These are phyloP conservation scores for Sinocyclocheilus rhinocerous DNA, from an alignment of 2,113 vertebrate genomes.

Conservation along the genomic window DNA sequence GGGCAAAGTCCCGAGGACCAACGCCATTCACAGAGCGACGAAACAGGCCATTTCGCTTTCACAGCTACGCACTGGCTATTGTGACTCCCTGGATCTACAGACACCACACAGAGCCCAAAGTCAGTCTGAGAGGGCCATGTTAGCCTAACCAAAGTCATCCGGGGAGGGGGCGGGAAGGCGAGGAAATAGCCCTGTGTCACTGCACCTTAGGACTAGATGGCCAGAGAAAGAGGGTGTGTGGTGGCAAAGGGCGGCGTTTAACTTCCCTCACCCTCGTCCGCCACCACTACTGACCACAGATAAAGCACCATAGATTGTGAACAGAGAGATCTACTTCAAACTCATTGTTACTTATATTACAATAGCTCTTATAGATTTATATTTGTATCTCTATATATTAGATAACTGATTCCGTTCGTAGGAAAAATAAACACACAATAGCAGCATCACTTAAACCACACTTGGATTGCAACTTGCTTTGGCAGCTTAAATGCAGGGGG, in stretches of 20 bases:
- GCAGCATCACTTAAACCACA: slow-evolving; percentile 80
- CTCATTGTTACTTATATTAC: slow-evolving; percentile 73
- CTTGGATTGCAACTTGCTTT: slow-evolving; percentile 76
- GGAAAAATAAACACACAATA: slow-evolving; percentile 79
- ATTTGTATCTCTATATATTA: slow-evolving; percentile 73
- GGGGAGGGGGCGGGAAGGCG: not conserved
- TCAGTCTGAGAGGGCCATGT: slow-evolving; percentile 3
- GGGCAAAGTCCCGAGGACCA: not conserved
- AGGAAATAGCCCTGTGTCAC: slow-evolving; percentile 9
- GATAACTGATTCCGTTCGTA: slow-evolving; percentile 73
- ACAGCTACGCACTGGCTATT: slow-evolving; percentile 40
- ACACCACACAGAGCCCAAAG: not conserved
- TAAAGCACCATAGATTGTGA: slow-evolving; percentile 57
- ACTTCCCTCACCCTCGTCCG: not conserved
- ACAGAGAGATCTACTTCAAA: slow-evolving; percentile 65
- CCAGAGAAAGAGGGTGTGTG: not conserved
- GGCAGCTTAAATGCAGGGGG: slow-evolving; percentile 71
- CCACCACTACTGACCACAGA: slow-evolving; percentile 54
- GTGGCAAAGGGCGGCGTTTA: not conserved
- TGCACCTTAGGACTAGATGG: slow-evolving; percentile 21
- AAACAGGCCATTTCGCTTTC: slow-evolving; percentile 21
- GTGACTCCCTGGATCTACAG: slow-evolving; percentile 29
- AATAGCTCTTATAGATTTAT: slow-evolving; percentile 74
- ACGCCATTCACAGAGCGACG: slow-evolving; percentile 33
- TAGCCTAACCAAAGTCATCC: not conserved